phyloP scores from a whole-genome alignment of 2,113 vertebrate species.

The Myiozetetes cayanensis region DNA sequence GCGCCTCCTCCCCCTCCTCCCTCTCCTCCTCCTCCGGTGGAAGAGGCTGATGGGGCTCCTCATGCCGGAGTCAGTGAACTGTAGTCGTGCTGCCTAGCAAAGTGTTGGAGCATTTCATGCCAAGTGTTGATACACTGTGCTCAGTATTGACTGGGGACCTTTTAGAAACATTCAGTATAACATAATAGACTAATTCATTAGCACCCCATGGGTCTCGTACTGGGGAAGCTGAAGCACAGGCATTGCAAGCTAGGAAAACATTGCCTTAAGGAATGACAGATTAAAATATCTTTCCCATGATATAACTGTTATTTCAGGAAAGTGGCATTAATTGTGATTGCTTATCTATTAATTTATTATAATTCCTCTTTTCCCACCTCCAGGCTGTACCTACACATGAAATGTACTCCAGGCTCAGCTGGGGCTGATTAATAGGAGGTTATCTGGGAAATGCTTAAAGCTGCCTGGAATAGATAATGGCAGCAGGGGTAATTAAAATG shows the following conservation, averaged over 20 bases:
- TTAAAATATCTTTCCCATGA: conserved; percentile 80
- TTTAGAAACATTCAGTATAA: conserved; percentile 86
- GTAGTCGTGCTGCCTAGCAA: conserved; percentile 64
- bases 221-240: conserved; percentile 73
- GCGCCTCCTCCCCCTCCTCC: neutral
- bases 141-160: conserved; percentile 82
- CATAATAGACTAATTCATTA: conserved; percentile 95
- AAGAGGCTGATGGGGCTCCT: conserved; percentile 11
- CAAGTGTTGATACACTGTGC: conserved; percentile 83
- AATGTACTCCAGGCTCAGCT: conserved; percentile 73
- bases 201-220: conserved; percentile 86
- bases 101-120: conserved; percentile 75
- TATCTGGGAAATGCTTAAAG: conserved; percentile 76
- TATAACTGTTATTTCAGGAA: conserved; percentile 81
- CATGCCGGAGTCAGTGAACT: conserved; percentile 52
- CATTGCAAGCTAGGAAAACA: conserved; percentile 75
- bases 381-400: conserved; percentile 78
- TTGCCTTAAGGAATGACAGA: conserved; percentile 80
- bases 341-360: conserved; percentile 87
- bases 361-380: conserved; percentile 75
- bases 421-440: conserved; percentile 79
- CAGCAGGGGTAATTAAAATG: conserved; percentile 78
- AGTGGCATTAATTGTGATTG: conserved; percentile 84
- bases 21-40: neutral
- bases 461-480: conserved; percentile 78